A percentile compares a stretch with the other conserved stretches of the same genome.
phyloP scores from a whole-genome alignment of 2,797 vertebrate genomes.

The Xerus rutilus region DNA sequence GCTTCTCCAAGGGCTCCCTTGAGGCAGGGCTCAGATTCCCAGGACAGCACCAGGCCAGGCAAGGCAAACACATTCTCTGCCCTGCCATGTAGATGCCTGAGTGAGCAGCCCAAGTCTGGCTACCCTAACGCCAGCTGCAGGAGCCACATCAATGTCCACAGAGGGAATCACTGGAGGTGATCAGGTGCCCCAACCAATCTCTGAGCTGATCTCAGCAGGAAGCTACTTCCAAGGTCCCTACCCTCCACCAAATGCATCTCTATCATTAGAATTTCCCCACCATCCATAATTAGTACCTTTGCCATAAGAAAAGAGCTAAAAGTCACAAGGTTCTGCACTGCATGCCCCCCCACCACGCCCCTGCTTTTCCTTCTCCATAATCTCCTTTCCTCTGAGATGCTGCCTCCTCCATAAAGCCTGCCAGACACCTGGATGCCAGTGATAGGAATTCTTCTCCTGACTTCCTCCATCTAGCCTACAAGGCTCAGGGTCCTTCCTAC shows the following conservation, averaged over 20 bases:
- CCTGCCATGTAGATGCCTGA: not conserved
- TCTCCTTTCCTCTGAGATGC: not conserved
- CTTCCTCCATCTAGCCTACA: not conserved
- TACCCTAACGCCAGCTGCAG: not conserved
- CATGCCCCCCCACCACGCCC: not conserved
- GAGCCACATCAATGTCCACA: not conserved
- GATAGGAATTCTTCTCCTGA: not conserved
- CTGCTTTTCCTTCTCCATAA: not conserved
- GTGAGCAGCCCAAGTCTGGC: not conserved
- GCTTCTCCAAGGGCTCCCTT: constrained; percentile 72
- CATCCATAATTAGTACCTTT: not conserved
- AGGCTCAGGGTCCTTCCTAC: not conserved
- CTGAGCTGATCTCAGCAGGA: accelerated
- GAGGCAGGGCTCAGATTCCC: constrained; percentile 69
- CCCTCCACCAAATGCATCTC: not conserved
- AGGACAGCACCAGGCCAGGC: constrained; percentile 47
- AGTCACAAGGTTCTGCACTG: not conserved
- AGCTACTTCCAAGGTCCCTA: not conserved
- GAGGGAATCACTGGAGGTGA: not conserved
- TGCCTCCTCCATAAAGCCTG: constrained; percentile 1
- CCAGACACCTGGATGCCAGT: not conserved
- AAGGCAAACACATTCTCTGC: not conserved
- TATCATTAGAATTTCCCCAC: not conserved
- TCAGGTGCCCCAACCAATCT: not conserved
- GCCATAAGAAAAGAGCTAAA: constrained; percentile 41